Conservation (phyloP, 1,140 invertebrate species). For the Holcopasites calliopsidis region DNA sequence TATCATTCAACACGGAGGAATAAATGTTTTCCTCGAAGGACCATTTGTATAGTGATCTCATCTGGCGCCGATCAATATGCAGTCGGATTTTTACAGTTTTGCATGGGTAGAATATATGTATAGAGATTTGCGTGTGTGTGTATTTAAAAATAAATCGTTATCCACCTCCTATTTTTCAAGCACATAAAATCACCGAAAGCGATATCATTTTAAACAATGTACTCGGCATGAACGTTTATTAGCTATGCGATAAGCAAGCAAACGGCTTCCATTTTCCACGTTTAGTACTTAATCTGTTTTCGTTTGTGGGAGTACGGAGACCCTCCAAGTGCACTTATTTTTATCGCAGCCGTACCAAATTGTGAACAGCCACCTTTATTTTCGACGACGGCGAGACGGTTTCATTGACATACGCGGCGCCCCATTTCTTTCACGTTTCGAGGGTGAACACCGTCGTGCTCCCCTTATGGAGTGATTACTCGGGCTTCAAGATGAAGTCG, state of each 20-base stretch:
- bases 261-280: too few species aligned
- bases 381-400: constrained; percentile 44
- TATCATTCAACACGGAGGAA: not conserved
- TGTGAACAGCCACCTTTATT: constrained; percentile 50
- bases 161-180: too few species aligned
- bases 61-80: not conserved
- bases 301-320: constrained; percentile 34
- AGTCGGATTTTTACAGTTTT: not conserved
- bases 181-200: too few species aligned
- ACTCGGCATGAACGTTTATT: not conserved
- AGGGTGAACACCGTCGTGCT: constrained; percentile 29
- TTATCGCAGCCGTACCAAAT: constrained; percentile 54
- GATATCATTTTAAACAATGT: not conserved
- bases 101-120: too few species aligned
- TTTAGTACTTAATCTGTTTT: constrained; percentile 48
- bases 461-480: constrained; percentile 53
- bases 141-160: too few species aligned
- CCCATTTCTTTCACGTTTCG: constrained; percentile 31
- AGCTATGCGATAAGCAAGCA: not conserved
- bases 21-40: not conserved
- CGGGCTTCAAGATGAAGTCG: constrained; percentile 1
- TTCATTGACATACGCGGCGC: constrained; percentile 48
- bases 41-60: not conserved
- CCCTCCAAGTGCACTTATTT: constrained; percentile 53
- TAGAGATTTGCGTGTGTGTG: too few species aligned